Conservation (phyloP, 2,113 vertebrate species). For the Sylvilagus bachmani region DNA sequence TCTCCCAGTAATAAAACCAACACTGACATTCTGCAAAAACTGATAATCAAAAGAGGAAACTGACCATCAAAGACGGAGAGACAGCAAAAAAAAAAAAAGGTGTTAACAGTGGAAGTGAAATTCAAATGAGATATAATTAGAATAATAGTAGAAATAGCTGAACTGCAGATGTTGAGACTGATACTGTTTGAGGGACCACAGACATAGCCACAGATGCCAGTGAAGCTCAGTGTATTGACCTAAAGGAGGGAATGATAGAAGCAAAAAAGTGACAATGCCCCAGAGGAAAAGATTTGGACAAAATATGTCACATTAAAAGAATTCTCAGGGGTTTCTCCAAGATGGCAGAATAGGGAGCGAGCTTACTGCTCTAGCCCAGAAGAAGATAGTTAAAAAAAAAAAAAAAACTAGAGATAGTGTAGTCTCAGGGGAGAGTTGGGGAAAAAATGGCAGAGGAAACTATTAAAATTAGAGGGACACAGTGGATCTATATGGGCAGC, state of each 20-base stretch:
- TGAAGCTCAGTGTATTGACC: neutral
- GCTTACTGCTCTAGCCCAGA: too few species aligned
- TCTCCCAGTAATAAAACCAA: neutral
- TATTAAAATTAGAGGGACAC: too few species aligned
- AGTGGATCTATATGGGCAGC: too few species aligned
- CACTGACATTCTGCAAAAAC: constrained; percentile 16
- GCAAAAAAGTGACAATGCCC: neutral
- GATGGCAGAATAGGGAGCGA: too few species aligned
- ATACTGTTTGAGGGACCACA: neutral
- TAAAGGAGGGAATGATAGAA: neutral
- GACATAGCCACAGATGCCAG: neutral
- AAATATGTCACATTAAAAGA: constrained; percentile 48
- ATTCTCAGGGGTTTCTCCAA: neutral
- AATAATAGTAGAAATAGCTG: neutral
- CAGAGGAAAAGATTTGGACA: neutral
- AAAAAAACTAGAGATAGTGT: too few species aligned
- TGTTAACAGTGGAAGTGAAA: neutral
- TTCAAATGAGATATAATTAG: neutral
- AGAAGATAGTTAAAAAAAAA: too few species aligned
- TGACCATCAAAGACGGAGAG: neutral
- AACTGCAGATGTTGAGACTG: neutral
- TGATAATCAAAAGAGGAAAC: neutral
- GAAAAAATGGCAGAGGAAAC: too few species aligned
- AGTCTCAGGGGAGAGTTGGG: too few species aligned
- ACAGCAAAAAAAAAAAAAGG: neutral